Conservation (phyloP, 2,888 invertebrate species). For the Calephelis perditalis region DNA sequence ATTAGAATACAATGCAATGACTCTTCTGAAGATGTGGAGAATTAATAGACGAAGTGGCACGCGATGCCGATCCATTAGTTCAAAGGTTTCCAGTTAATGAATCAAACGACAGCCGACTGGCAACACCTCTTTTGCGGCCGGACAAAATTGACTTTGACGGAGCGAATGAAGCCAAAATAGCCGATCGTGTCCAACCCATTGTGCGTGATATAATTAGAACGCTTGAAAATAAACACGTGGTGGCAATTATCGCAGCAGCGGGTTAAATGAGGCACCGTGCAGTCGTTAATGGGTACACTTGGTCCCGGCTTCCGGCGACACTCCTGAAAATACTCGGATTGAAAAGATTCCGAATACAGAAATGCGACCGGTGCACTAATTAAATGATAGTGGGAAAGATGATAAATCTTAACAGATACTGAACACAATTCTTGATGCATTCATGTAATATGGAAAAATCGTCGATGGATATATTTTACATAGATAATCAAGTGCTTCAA, state of each 20-base stretch:
- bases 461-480: too few species aligned
- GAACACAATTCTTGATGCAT: too few species aligned
- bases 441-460: too few species aligned
- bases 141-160: slow-evolving; percentile 72
- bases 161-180: slow-evolving; percentile 67
- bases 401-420: too few species aligned
- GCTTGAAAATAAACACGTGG: slow-evolving; percentile 75
- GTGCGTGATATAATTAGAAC: slow-evolving; percentile 72
- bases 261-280: slow-evolving; percentile 75
- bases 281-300: slow-evolving; percentile 70
- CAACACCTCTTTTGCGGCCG: slow-evolving; percentile 70
- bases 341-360: not conserved
- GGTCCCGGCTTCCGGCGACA: slow-evolving; percentile 60
- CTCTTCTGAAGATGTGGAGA: slow-evolving; percentile 39
- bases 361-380: too few species aligned
- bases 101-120: slow-evolving; percentile 69
- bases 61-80: slow-evolving; percentile 62
- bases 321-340: slow-evolving; percentile 27
- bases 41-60: slow-evolving; percentile 53
- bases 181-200: slow-evolving; percentile 75
- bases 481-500: too few species aligned
- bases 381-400: not conserved
- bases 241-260: slow-evolving; percentile 75
- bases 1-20: slow-evolving; percentile 13
- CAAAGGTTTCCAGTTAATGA: slow-evolving; percentile 70